Evolutionary conservation across 2,797 vertebrate genomes (phyloP).

Genomic region (Lacerta bilineata): DNA sequence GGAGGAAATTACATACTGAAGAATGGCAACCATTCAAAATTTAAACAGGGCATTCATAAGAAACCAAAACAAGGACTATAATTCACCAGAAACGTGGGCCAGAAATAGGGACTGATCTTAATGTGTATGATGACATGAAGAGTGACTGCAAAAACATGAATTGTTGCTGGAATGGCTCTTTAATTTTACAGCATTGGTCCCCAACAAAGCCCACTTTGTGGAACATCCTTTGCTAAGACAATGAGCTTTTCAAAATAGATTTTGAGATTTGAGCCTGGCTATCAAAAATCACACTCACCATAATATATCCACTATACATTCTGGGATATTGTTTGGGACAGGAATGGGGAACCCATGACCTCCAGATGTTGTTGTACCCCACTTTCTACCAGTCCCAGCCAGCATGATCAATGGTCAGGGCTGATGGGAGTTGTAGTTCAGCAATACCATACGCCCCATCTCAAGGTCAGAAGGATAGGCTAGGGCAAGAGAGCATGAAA

Average conservation of each 20-base stretch:
- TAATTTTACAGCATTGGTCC: not conserved
- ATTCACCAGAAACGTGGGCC: not conserved
- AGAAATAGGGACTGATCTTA: not conserved
- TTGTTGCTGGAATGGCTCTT: not conserved
- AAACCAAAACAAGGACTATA: not conserved
- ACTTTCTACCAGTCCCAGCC: not conserved
- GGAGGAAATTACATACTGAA: not conserved
- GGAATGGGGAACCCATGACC: not conserved
- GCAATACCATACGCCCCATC: not conserved
- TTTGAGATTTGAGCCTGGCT: not conserved
- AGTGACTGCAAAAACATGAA: not conserved
- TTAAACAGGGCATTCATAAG: not conserved
- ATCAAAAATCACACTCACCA: not conserved
- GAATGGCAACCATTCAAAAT: not conserved
- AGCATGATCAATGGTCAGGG: not conserved
- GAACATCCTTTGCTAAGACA: not conserved
- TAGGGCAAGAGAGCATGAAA: conserved; percentile 54
- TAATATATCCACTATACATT: conserved; percentile 1
- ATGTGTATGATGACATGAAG: not conserved
- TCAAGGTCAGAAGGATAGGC: conserved; percentile 40
- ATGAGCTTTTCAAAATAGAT: not conserved
- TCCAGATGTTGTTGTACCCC: not conserved
- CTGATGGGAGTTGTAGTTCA: not conserved
- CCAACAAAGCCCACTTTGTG: not conserved
- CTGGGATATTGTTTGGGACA: conserved; percentile 7